Base-by-base conservation (phyloP, 2,797 vertebrate genomes). In the Channa striata region DNA sequence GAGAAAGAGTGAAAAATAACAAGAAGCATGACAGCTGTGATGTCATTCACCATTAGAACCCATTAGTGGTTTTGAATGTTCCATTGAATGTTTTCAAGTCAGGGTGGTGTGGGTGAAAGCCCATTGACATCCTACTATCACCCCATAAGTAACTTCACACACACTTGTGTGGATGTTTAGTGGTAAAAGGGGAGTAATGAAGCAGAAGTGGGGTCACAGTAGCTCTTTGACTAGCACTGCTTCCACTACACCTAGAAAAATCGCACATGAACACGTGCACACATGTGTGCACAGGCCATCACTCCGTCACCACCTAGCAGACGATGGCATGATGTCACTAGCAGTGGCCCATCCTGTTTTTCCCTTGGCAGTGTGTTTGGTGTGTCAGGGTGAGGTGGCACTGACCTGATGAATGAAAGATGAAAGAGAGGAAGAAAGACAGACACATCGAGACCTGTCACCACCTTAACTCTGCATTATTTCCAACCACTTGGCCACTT, bases 11-110 rank as follows among this genome's bases (percentile, higher is more conserved):
- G 66, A 87, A 72, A 81, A 84, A 81, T 67, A 82, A 83, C 67
- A 77, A 74, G 72, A 76, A 84, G 78, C 77, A 79, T 78, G 81
- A 81, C 80, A 80, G 67, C 72, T 81, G 57, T 91, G 89, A 91
- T 81, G 83, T 92, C 88, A 91, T 84, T 76, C 50, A 30, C 78
- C 82, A 80, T 85, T 83, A 70, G 20, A 81, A 66, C 63, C 70
- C 69, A 78, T 88, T 87, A 76, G 89, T 84, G 87, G 86, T 86
- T 91, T 76, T 60, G 67, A 88, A 73, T 82, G 86, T 88, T 91
- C 89, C 82, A 79, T 72, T 64, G 76, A 78, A 68, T 68, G 77
- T 82, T 72, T 79, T 78, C 64, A 52, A 60, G 72, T 82, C 77
- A 11, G 68, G 62, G 65, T 36, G 40, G 47, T 71, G 83, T 17